Base-by-base conservation (phyloP, 23 tunicate genomes). In the Ascidia mentula region DNA sequence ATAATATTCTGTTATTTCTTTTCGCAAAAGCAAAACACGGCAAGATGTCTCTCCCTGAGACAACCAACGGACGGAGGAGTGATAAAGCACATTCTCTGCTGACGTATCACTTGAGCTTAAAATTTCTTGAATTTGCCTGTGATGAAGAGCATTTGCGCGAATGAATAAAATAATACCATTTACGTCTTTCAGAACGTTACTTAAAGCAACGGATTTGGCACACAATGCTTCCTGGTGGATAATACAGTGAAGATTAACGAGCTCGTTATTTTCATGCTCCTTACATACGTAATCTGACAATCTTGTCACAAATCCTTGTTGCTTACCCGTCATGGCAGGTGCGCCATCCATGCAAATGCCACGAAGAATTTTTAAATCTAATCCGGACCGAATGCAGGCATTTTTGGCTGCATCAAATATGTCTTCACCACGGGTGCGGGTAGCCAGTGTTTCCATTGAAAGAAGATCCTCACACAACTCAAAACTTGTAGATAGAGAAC, bases 141-240 rank as follows among this genome's bases (percentile, higher is more conserved):
- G 81, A 61, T 79, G 74, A 79, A 79, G 75, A 79, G 83, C 35
- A 79, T 61, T 34, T 61, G 75, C 75, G 45, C 83, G 46, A 79
- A 61, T 61, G 75, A 61, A 79, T 39, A 79, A 32, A 45, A 79
- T 65, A 69, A 82, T 82, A 38, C 72, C 40, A 73, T 82, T 82
- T 46, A 74, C 79, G 45, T 82, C 86, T 5, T 82, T 82, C 31
- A 74, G 59, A 82, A 74, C 53, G 72, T 45, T 59, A 46, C 74
- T 82, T 74, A 82, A 73, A 40, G 79, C 45, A 46, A 82, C 86
- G 53, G 86, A 82, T 45, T 74, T 82, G 86, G 72, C 79, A 82
- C 86, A 73, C 32, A 82, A 78, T 17, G 77, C 85, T 81, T 81
- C 85, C 77, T 81, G 85, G 85, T 81, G 85, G 75, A 70, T 81